Conservation (phyloP, 2,888 invertebrate genomes). For the Lasius fuliginosus region DNA sequence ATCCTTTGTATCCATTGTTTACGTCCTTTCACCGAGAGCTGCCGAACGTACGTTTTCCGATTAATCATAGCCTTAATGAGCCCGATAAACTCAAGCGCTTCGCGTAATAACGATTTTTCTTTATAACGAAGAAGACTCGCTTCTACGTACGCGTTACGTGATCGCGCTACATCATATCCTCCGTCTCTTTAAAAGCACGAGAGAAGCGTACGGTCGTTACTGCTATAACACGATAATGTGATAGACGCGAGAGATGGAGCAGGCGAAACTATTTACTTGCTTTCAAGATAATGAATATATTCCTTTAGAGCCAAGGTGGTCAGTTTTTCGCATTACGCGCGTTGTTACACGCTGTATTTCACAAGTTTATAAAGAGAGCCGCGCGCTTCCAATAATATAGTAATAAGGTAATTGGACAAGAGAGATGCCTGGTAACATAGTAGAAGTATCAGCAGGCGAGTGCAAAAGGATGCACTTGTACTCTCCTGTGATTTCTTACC, state of each 20-base stretch:
- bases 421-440: neutral
- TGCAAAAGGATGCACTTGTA: slow-evolving; percentile 8
- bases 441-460: neutral
- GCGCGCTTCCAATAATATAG: slow-evolving; percentile 22
- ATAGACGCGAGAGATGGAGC: neutral
- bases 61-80: slow-evolving; percentile 56
- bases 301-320: slow-evolving; percentile 24
- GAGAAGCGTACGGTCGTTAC: neutral
- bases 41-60: slow-evolving; percentile 21
- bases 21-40: slow-evolving; percentile 40
- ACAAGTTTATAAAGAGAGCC: slow-evolving; percentile 15
- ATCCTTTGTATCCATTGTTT: slow-evolving; percentile 31
- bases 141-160: slow-evolving; percentile 33
- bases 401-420: slow-evolving; percentile 53
- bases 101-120: slow-evolving; percentile 35
- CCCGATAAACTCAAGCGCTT: slow-evolving; percentile 34
- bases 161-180: slow-evolving; percentile 35
- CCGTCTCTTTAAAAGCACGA: slow-evolving; percentile 2
- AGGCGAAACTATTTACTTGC: slow-evolving; percentile 31
- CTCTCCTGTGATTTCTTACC: neutral
- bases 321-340: slow-evolving; percentile 42
- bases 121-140: slow-evolving; percentile 40
- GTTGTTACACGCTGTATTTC: slow-evolving; percentile 40
- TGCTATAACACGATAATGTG: slow-evolving; percentile 37
- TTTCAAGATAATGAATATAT: slow-evolving; percentile 38